Conservation (phyloP, 2,888 invertebrate genomes). For the Acrocera orbiculus region DNA sequence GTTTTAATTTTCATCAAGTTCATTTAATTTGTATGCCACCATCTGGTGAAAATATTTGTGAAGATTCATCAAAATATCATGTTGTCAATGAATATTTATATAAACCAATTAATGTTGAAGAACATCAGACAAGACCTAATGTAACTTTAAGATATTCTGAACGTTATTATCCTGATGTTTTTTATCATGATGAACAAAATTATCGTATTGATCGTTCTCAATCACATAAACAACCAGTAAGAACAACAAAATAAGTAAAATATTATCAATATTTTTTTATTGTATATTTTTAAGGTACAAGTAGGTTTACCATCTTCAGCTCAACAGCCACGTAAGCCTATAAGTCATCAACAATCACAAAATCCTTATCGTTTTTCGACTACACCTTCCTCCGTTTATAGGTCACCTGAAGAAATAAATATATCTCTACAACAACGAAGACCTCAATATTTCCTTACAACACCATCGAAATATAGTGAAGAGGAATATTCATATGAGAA, state of each 20-base stretch:
- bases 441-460: conserved; percentile 34
- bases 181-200: conserved; percentile 43
- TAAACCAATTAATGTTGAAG: conserved; percentile 69
- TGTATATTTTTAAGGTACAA: conserved; percentile 23
- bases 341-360: conserved; percentile 21
- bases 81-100: conserved; percentile 87
- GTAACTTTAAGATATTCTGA: conserved; percentile 65
- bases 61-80: conserved; percentile 74
- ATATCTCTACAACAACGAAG: conserved; percentile 68
- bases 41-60: conserved; percentile 73
- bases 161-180: conserved; percentile 64
- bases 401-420: conserved; percentile 73
- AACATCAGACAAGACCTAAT: conserved; percentile 63
- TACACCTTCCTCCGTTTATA: conserved; percentile 52
- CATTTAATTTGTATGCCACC: conserved; percentile 89
- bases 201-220: conserved; percentile 27
- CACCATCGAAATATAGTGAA: conserved; percentile 29
- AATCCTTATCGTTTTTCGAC: conserved; percentile 29
- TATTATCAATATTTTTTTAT: conserved; percentile 13
- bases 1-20: conserved; percentile 54
- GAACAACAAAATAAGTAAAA: background rate
- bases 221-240: conserved; percentile 24
- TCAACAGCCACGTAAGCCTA: conserved; percentile 11
- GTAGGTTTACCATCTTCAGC: conserved; percentile 5
- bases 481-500: conserved; percentile 31